Base-by-base conservation (phyloP, 2,113 vertebrate genomes). In the Scomber japonicus region DNA sequence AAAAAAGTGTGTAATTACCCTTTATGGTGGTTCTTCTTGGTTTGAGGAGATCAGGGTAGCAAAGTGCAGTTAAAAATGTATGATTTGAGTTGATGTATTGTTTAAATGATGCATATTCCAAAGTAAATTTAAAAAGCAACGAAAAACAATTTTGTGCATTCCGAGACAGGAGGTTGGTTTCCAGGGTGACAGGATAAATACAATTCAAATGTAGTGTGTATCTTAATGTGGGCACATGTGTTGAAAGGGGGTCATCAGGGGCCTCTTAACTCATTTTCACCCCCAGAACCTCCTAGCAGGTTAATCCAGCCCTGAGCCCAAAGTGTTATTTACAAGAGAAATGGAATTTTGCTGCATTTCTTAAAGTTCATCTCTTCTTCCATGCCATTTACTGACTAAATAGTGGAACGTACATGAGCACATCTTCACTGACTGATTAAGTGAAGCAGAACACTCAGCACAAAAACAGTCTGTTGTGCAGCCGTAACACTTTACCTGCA, bases 311-410 rank as follows among this genome's bases (percentile, higher is more conserved):
- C 30, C 53, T 60, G 53, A 15, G 54, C 44, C 17, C 7, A 3
- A 5, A 48, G 11, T 17, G 14, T 21, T 44, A 62, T 44, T 73
- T 57, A 31, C 44, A 45, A 27, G 11, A 60, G 46, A 64, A 74
- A 57, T 12, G 12, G 62, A 54, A 12, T 81, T 63, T 40, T 21
- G 35, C 4, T 15, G 59, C 4, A 57, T 82, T 82, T n/a, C 31
- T 40, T 56, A 11, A 68, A 69, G 53, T 59, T 61, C 11, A 71
- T 78, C 11, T 75, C 3, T 56, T 81, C 81, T 85, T 82, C 31
- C 53, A 13, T 72, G n/a, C 46, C 57, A 75, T 86, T 86, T 75
- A 72, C 61, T 78, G 49, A 78, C 40, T 78, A 68, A 74, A 71
- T 46, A 61, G 66, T 65, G 51, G 57, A 83, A 73, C 30, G 68